A percentile compares a stretch with the other conserved stretches of the same genome.
phyloP scores from a whole-genome alignment of 1,140 invertebrate species.

The Drosophila nigromelanica region DNA sequence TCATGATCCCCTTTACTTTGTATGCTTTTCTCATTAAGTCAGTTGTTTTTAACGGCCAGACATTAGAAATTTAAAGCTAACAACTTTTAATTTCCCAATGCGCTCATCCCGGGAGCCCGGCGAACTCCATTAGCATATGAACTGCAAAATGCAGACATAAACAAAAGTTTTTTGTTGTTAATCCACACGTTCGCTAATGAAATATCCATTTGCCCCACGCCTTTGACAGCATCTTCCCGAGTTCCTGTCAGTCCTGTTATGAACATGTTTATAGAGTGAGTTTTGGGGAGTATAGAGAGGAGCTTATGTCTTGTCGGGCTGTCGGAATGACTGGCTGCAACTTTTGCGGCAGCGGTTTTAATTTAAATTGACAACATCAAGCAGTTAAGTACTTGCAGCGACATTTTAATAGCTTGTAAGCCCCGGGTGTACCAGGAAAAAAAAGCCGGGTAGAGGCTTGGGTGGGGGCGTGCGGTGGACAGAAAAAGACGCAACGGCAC shows the following conservation, averaged over 20 bases:
- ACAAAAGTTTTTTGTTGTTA: slow-evolving; percentile 64
- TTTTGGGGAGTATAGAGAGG: slow-evolving; percentile 10
- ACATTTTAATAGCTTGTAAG: slow-evolving; percentile 83
- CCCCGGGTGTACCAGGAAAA: slow-evolving; percentile 63
- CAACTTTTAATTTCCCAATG: slow-evolving; percentile 75
- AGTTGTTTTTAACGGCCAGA: slow-evolving; percentile 57
- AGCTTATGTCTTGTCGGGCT: slow-evolving; percentile 49
- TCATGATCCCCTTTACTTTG: not conserved
- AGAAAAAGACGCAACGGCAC: slow-evolving; percentile 55
- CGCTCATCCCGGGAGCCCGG: slow-evolving; percentile 81
- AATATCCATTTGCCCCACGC: slow-evolving; percentile 65
- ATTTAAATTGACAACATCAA: slow-evolving; percentile 82
- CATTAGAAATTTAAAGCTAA: slow-evolving; percentile 50
- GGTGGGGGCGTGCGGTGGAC: not conserved
- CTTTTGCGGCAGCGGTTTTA: slow-evolving; percentile 79
- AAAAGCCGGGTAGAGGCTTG: not conserved
- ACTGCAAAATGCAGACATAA: slow-evolving; percentile 48
- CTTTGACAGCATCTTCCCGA: slow-evolving; percentile 16
- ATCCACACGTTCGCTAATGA: slow-evolving; percentile 68
- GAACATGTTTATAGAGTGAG: not conserved
- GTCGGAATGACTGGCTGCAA: slow-evolving; percentile 50
- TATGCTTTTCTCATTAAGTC: slow-evolving; percentile 82
- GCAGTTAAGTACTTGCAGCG: slow-evolving; percentile 82
- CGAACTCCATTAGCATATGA: slow-evolving; percentile 73
- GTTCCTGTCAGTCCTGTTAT: slow-evolving; percentile 17